phyloP scores from a whole-genome alignment of 1,140 invertebrate species.

The Akabosia matsudoensis region DNA sequence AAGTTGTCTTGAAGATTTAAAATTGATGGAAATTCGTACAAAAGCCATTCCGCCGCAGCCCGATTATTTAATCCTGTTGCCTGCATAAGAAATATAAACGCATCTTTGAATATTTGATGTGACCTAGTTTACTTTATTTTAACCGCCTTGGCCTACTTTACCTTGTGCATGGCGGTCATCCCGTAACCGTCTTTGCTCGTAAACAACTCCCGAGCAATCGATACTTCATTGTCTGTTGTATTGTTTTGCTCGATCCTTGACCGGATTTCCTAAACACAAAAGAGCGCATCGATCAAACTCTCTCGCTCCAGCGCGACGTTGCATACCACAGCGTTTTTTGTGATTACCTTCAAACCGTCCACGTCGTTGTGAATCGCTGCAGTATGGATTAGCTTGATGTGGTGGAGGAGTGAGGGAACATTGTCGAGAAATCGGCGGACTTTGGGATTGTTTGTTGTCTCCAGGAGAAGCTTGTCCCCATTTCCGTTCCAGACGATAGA shows the following conservation, averaged over 20 bases:
- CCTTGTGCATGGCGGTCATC: slow-evolving; percentile 76
- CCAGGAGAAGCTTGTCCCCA: slow-evolving; percentile 71
- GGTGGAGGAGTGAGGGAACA: slow-evolving; percentile 73
- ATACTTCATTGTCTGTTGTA: background rate
- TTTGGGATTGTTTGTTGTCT: slow-evolving; percentile 75
- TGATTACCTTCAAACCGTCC: slow-evolving; percentile 53
- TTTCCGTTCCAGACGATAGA: slow-evolving; percentile 83
- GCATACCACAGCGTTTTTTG: background rate
- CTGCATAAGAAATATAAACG: too few species aligned
- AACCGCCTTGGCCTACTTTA: slow-evolving; percentile 50
- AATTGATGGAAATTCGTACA: slow-evolving; percentile 62
- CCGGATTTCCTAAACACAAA: background rate
- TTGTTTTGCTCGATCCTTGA: slow-evolving; percentile 38
- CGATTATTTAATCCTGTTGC: slow-evolving; percentile 73
- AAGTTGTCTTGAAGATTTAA: slow-evolving; percentile 37
- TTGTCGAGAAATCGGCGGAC: slow-evolving; percentile 77
- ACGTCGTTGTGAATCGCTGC: slow-evolving; percentile 72
- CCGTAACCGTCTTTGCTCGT: slow-evolving; percentile 76
- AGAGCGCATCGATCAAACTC: background rate
- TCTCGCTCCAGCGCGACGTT: background rate
- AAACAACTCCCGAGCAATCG: slow-evolving; percentile 59
- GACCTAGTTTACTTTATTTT: background rate
- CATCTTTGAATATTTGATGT: too few species aligned
- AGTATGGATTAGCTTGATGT: slow-evolving; percentile 75
- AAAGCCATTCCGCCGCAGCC: slow-evolving; percentile 69